Evolutionary conservation across 2,797 vertebrate genomes (phyloP).

Genomic region (Apogon hyalosoma): DNA sequence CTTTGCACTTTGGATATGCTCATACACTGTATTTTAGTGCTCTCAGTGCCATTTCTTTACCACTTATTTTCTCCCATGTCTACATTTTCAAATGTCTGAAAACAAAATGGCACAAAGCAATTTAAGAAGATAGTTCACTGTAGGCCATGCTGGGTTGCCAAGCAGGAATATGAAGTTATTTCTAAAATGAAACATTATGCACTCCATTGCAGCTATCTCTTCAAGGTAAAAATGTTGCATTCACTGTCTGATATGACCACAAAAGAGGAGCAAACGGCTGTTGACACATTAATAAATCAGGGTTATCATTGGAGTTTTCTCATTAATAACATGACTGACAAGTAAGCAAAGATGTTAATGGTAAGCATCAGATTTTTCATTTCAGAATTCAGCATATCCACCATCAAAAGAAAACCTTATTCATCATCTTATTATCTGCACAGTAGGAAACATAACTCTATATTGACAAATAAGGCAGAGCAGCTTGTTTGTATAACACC

Average conservation of each 20-base stretch:
- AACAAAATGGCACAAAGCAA: conserved; percentile 24
- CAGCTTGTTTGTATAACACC: too few relatives aligned
- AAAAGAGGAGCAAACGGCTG: neutral
- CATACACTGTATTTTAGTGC: conserved; percentile 24
- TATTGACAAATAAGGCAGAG: too few relatives aligned
- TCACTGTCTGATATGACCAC: neutral
- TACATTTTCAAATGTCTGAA: conserved; percentile 31
- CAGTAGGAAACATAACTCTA: too few relatives aligned
- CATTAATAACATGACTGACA: neutral
- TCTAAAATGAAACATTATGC: conserved; percentile 12
- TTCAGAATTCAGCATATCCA: too few relatives aligned
- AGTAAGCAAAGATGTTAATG: too few relatives aligned
- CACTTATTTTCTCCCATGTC: conserved; percentile 33
- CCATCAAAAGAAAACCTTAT: too few relatives aligned
- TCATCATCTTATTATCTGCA: too few relatives aligned
- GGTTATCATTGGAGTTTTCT: neutral
- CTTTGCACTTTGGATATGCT: conserved; percentile 32
- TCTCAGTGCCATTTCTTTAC: conserved; percentile 33
- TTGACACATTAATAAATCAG: neutral
- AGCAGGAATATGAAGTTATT: neutral
- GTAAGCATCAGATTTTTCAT: too few relatives aligned
- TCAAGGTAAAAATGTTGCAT: neutral
- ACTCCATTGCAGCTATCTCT: neutral
- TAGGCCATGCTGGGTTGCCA: conserved; percentile 9
- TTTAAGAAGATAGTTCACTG: conserved; percentile 18